phyloP scores from a whole-genome alignment of 1,140 invertebrate species.

The Sminthurinus signatus region DNA sequence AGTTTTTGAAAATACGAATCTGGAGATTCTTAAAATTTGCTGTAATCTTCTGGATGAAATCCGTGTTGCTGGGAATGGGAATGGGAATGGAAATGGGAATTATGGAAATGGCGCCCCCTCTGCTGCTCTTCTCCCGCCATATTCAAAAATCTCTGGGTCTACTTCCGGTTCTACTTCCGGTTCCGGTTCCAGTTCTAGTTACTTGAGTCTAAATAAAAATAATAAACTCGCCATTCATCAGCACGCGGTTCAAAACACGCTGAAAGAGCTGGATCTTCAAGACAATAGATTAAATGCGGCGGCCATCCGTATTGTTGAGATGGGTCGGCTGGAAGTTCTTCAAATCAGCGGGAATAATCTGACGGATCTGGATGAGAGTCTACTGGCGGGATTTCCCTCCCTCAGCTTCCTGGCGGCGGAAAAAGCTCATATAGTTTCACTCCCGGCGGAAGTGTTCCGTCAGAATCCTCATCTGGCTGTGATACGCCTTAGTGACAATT shows the following conservation, averaged over 20 bases:
- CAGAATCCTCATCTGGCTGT: slow-evolving; percentile 43
- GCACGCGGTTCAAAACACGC: slow-evolving; percentile 51
- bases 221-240: slow-evolving; percentile 51
- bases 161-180: neutral
- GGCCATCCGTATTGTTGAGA: slow-evolving; percentile 54
- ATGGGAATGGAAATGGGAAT: slow-evolving; percentile 13
- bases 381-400: slow-evolving; percentile 65
- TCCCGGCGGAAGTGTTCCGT: slow-evolving; percentile 60
- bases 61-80: slow-evolving; percentile 18
- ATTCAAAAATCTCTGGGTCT: no score
- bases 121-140: neutral
- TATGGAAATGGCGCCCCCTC: no score
- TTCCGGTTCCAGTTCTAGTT: slow-evolving; percentile 55
- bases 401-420: slow-evolving; percentile 64
- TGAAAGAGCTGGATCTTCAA: slow-evolving; percentile 63
- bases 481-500: slow-evolving; percentile 44
- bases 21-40: slow-evolving; percentile 42
- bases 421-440: slow-evolving; percentile 56
- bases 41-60: slow-evolving; percentile 36
- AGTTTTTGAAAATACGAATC: slow-evolving; percentile 41
- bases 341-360: slow-evolving; percentile 71
- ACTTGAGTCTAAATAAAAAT: no score
- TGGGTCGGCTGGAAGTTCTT: slow-evolving; percentile 63
- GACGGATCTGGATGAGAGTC: slow-evolving; percentile 57
- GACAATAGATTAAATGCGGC: slow-evolving; percentile 58